A percentile compares a stretch with the other conserved stretches of the same genome.
Evolutionary conservation across 1,140 invertebrate genomes (phyloP).

Genomic region (Augochlora pura): DNA sequence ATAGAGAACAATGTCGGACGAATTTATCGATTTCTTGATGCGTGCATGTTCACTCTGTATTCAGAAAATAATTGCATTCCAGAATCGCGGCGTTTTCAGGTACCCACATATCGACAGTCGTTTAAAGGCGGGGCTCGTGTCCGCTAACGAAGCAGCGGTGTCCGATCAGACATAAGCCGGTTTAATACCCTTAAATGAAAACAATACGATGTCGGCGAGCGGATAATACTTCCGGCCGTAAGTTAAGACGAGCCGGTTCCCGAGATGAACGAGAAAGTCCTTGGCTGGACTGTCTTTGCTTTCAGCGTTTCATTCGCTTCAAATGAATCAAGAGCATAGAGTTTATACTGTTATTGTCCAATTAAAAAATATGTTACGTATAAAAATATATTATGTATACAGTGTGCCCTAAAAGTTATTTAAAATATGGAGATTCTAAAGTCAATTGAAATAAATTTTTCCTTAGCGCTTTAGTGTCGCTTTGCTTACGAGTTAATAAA

Average conservation of each 20-base stretch:
- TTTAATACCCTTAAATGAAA: constrained; percentile 54
- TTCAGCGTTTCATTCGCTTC: not conserved
- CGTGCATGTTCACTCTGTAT: not conserved
- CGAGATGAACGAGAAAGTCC: constrained; percentile 16
- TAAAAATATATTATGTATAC: too few relatives aligned
- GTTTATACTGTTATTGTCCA: too few relatives aligned
- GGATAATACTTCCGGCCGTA: constrained; percentile 67
- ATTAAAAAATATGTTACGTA: too few relatives aligned
- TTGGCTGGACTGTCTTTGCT: not conserved
- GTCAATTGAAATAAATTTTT: too few relatives aligned
- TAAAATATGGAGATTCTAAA: too few relatives aligned
- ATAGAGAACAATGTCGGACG: not conserved
- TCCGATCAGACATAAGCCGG: constrained; percentile 46
- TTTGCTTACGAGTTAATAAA: too few relatives aligned
- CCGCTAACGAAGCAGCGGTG: constrained; percentile 46
- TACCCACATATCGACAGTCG: constrained; percentile 21
- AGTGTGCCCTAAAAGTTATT: too few relatives aligned
- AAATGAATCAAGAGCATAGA: too few relatives aligned
- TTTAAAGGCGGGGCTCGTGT: constrained; percentile 34
- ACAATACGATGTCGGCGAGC: constrained; percentile 53
- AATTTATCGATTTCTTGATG: not conserved
- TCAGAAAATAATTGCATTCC: constrained; percentile 24
- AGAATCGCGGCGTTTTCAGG: not conserved
- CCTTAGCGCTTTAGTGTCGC: too few relatives aligned
- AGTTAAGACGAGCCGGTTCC: constrained; percentile 43